Conservation (phyloP, 2,113 vertebrate species). For the Alces alces region DNA sequence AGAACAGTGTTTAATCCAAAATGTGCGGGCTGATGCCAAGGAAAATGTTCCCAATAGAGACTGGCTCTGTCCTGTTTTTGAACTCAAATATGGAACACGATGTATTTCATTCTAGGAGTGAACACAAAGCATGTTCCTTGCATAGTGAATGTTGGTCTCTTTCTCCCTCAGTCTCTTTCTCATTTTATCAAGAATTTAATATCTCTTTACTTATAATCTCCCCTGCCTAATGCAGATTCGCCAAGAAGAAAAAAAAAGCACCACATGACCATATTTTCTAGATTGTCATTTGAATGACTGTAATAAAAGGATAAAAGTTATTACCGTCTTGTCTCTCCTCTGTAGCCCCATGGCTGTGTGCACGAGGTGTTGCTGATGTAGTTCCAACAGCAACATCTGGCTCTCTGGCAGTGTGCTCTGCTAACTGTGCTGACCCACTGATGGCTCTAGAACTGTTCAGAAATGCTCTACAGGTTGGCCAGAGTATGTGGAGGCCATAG, state of each 20-base stretch:
- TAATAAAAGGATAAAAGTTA: conserved; percentile 23
- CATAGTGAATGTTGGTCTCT: neutral
- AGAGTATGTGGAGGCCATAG: conserved; percentile 8
- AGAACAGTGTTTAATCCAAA: conserved; percentile 54
- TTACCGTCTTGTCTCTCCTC: conserved; percentile 46
- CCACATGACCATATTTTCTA: neutral
- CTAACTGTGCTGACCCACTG: conserved; percentile 63
- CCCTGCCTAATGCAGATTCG: neutral
- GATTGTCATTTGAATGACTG: conserved; percentile 39
- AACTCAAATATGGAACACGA: conserved; percentile 39
- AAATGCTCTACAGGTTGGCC: conserved; percentile 19
- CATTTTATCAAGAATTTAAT: conserved; percentile 10
- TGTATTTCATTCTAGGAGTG: conserved; percentile 42
- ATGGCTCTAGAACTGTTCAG: conserved; percentile 59
- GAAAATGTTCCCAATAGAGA: conserved; percentile 59
- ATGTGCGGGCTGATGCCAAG: conserved; percentile 48
- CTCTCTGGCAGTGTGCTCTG: conserved; percentile 46
- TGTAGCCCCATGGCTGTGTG: neutral
- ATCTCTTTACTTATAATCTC: neutral
- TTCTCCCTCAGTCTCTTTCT: conserved; percentile 2
- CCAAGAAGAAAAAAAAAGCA: neutral
- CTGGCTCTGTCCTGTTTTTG: conserved; percentile 2
- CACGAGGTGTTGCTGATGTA: conserved; percentile 43
- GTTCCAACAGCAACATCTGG: conserved; percentile 71
- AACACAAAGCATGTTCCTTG: conserved; percentile 8